phyloP scores from a whole-genome alignment of 1,140 invertebrate species.

The Solenopsis invicta region DNA sequence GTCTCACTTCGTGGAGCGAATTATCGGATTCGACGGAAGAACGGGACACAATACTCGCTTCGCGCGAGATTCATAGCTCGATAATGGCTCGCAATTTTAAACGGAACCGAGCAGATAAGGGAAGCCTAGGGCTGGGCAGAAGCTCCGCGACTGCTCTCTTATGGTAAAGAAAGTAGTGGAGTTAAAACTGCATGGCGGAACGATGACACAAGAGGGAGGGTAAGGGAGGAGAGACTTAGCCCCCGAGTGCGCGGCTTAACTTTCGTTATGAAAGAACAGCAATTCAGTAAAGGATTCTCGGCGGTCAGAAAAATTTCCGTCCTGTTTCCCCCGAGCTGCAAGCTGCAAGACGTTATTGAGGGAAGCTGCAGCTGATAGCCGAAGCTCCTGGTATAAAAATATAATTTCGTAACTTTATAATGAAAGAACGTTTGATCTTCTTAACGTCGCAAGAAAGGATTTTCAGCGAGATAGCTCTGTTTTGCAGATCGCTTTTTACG shows the following conservation, averaged over 20 bases:
- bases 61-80: conserved; percentile 36
- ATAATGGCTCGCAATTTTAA: conserved; percentile 49
- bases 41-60: conserved; percentile 29
- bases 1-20: conserved; percentile 1
- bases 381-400: not conserved
- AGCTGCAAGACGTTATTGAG: not conserved
- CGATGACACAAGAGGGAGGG: conserved; percentile 12
- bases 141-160: conserved; percentile 34
- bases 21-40: conserved; percentile 42
- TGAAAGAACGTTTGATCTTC: not conserved
- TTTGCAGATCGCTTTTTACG: not conserved
- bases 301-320: not conserved
- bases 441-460: not conserved
- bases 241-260: conserved; percentile 63
- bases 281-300: conserved; percentile 46
- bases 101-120: conserved; percentile 55
- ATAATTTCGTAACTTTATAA: conserved; percentile 11
- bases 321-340: conserved; percentile 5
- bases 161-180: conserved; percentile 43
- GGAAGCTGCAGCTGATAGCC: not conserved
- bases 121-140: conserved; percentile 72
- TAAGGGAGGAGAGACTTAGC: not conserved
- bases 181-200: conserved; percentile 67
- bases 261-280: conserved; percentile 67
- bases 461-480: not conserved